Conservation (phyloP, 53 echinoderm and acorn worm species). For the Zoroaster sp. region DNA sequence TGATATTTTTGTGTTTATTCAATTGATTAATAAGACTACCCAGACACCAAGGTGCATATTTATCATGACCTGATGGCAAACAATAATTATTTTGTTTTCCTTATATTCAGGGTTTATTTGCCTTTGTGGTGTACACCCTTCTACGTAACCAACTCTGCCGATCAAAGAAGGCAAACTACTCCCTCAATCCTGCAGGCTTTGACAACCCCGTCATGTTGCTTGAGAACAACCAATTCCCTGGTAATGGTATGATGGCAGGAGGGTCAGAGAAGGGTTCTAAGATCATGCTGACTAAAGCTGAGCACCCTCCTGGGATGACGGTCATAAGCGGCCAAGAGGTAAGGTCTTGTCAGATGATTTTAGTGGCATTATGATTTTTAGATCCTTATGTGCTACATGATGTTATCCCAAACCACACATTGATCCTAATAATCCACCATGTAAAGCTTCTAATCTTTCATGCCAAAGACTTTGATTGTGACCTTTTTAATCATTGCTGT, state of each 20-base stretch:
- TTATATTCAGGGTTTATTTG: conserved; percentile 81
- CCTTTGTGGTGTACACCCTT: conserved; percentile 90
- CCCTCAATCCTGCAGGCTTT: conserved; percentile 74
- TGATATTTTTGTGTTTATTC: no score
- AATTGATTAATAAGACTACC: no score
- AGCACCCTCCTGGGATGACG: conserved; percentile 53
- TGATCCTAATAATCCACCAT: no score
- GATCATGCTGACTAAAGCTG: conserved; percentile 76
- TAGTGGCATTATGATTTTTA: neutral
- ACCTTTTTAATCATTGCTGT: no score
- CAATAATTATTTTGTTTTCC: neutral
- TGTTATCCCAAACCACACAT: no score
- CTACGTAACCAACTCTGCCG: conserved; percentile 92
- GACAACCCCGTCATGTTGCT: conserved; percentile 87
- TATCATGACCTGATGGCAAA: neutral
- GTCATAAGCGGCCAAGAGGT: conserved; percentile 36
- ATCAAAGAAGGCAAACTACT: conserved; percentile 92
- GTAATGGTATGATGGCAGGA: conserved; percentile 51
- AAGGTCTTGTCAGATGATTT: neutral
- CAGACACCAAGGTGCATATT: no score
- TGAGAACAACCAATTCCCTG: conserved; percentile 74
- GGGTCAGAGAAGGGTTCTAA: conserved; percentile 76
- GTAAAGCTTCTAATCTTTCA: no score
- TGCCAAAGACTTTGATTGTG: no score
- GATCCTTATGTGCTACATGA: neutral